phyloP scores from a whole-genome alignment of 2,888 invertebrate species.

The Uloborus plumipes region DNA sequence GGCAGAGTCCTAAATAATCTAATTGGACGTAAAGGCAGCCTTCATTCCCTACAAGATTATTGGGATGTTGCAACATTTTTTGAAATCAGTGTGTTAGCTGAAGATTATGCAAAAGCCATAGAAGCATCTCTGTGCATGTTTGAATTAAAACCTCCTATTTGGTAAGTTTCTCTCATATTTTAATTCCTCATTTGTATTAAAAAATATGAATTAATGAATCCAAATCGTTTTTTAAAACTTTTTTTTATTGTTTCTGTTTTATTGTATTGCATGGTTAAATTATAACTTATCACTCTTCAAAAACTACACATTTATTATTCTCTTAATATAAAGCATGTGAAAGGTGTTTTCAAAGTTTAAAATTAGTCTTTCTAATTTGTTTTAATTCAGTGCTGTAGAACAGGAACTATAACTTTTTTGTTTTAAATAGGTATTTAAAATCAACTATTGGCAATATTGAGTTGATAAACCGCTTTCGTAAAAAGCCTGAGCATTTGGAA shows the following conservation, averaged over 20 bases:
- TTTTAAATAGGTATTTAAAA: slow-evolving; percentile 82
- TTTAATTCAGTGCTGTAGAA: neutral
- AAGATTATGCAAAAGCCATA: slow-evolving; percentile 96
- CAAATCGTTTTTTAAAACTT: too few relatives aligned
- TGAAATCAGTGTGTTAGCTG: slow-evolving; percentile 96
- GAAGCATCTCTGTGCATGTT: slow-evolving; percentile 83
- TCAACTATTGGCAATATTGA: slow-evolving; percentile 97
- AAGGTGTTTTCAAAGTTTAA: neutral
- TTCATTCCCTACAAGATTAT: slow-evolving; percentile 92
- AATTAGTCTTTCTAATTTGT: too few relatives aligned
- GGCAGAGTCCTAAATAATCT: slow-evolving; percentile 96
- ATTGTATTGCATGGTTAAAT: neutral
- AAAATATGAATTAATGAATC: too few relatives aligned
- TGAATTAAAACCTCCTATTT: slow-evolving; percentile 74
- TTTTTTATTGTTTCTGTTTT: neutral
- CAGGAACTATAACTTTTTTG: neutral
- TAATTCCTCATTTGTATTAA: slow-evolving; percentile 1
- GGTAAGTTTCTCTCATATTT: slow-evolving; percentile 69
- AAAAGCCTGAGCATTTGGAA: slow-evolving; percentile 81
- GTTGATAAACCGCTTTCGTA: slow-evolving; percentile 89
- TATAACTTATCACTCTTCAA: neutral
- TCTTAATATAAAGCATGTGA: neutral
- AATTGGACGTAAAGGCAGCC: slow-evolving; percentile 96
- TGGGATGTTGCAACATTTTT: slow-evolving; percentile 99
- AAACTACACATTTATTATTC: neutral